Percentiles rank a stretch among this genome's conserved stretches.
These are phyloP conservation scores for Sipha maydis DNA, from an alignment of 2,888 invertebrate species.

Conservation along the genomic window DNA sequence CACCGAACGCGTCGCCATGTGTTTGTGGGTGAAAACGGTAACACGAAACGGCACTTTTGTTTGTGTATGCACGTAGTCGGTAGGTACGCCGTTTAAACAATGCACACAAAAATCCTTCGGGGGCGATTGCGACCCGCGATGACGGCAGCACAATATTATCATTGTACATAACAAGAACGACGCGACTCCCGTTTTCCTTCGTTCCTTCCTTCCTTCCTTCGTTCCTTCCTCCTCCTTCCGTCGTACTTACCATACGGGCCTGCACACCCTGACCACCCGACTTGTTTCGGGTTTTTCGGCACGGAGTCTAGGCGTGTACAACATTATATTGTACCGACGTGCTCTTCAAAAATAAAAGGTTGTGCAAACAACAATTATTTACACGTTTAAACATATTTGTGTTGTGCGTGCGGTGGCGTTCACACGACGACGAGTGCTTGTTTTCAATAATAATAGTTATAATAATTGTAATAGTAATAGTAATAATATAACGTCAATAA, in stretches of 20 bases:
- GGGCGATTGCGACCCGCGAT: not conserved
- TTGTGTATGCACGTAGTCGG: not conserved
- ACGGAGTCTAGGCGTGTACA: not conserved
- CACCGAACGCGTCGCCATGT: not conserved
- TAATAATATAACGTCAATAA: conserved; percentile 25
- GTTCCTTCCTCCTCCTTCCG: no score
- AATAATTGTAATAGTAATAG: not conserved
- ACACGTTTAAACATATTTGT: conserved; percentile 22
- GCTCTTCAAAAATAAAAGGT: conserved; percentile 34
- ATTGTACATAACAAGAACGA: not conserved
- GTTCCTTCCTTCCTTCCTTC: not conserved
- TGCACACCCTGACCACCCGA: not conserved
- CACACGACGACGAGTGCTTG: conserved; percentile 35
- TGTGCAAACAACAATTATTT: conserved; percentile 47
- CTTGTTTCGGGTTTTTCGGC: not conserved
- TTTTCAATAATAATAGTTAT: conserved; percentile 14
- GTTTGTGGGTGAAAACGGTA: not conserved
- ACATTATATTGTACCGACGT: not conserved
- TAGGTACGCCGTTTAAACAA: not conserved
- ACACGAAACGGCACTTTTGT: not conserved
- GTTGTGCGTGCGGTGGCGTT: conserved; percentile 2
- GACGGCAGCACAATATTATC: not conserved
- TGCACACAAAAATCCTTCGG: not conserved
- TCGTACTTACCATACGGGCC: no score
- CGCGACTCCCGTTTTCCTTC: not conserved